Evolutionary conservation across 2,113 vertebrate species (phyloP).

Genomic region (Hemicordylus capensis): DNA sequence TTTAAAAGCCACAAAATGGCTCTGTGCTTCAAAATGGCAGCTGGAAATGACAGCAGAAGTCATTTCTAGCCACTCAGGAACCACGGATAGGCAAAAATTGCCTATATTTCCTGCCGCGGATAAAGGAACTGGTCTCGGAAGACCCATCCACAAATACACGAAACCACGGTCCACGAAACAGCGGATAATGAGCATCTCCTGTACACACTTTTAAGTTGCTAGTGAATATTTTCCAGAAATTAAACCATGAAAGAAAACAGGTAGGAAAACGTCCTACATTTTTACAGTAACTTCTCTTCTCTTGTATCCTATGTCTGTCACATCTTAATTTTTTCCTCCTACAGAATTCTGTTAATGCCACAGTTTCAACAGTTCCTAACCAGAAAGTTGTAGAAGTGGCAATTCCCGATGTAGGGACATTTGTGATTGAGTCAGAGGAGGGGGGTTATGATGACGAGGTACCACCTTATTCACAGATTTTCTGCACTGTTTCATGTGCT

Average conservation of each 20-base stretch:
- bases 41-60: no score
- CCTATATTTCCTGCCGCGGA: no score
- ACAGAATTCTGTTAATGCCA: slow-evolving; percentile 80
- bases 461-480: slow-evolving; percentile 66
- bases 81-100: no score
- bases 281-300: neutral
- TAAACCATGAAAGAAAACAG: neutral
- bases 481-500: slow-evolving; percentile 62
- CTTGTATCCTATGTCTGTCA: slow-evolving; percentile 2
- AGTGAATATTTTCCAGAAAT: no score
- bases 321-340: slow-evolving; percentile 48
- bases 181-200: no score
- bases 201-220: no score
- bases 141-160: no score
- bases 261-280: neutral
- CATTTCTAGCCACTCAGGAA: no score
- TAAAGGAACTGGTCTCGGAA: no score
- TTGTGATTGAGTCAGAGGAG: slow-evolving; percentile 93
- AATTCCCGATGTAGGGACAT: slow-evolving; percentile 92
- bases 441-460: slow-evolving; percentile 98
- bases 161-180: no score
- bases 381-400: slow-evolving; percentile 93
- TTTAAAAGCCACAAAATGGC: no score
- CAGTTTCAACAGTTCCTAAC: slow-evolving; percentile 77
- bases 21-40: no score